Base-by-base conservation (phyloP, 2,888 invertebrate genomes). In the Scaptomyza polygonia region DNA sequence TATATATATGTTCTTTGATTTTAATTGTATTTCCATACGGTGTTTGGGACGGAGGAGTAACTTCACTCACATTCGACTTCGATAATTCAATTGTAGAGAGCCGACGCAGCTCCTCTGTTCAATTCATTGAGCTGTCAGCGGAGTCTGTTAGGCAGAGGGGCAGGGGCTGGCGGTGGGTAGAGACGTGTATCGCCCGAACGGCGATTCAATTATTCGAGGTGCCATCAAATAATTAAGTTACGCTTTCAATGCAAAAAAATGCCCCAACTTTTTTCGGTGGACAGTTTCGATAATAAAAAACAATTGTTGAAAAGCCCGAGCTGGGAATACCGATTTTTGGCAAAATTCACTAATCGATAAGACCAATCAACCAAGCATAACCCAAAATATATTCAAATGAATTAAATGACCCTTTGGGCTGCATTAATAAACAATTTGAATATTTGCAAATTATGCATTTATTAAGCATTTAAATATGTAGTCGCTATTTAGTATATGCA, bases 141-240 rank as follows among this genome's bases (percentile, higher is more conserved):
- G 14, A 55, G 54, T 68, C 67, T 47, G 51, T 67, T 59, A 66
- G 57, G 49, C 55, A 32, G 9, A 7, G 21, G 3, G 12, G 18
- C 5, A 14, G 9, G 18, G 6, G 21, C 6, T 1, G 7, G 4
- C 2, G 8, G 25, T 25, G 25, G n/a, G 3, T 21, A 0, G 27
- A 1, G 29, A 25, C 14, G 21, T 43, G 49, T 14, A 34, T n/a
- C 48, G 6, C 29, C 29, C 16, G 69, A 76, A 66, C 75, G 79
- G 66, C 76, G 68, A 82, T 85, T 85, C 77, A 76, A 76, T 85
- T 85, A 74, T 69, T 79, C 67, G 77, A 79, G 73, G 73, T 76
- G 79, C 65, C 76, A 61, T 66, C 82, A 70, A 70, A 67, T 78
- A 85, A 85, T 81, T 85, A 72, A 81, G 72, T 80, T 79, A 75